phyloP scores from a whole-genome alignment of 2,888 invertebrate genomes.

The Elgonia sp. region DNA sequence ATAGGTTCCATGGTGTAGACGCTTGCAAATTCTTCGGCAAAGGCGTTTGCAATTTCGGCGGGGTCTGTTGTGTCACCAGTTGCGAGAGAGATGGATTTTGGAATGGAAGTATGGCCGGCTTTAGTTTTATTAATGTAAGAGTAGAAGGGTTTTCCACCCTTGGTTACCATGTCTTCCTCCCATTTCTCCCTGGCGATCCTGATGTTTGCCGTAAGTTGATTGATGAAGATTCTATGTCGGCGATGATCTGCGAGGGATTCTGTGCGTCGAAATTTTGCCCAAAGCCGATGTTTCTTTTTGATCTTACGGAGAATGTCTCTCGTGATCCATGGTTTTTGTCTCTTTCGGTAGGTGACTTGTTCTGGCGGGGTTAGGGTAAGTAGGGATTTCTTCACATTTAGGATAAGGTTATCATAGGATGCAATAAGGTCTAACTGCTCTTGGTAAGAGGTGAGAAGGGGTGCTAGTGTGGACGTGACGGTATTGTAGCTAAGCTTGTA shows the following conservation, averaged over 20 bases:
- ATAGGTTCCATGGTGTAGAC: not conserved
- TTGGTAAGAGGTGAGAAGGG: slow-evolving; percentile 1
- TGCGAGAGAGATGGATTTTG: not conserved
- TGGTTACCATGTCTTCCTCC: not conserved
- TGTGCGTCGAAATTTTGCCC: not conserved
- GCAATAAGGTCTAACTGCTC: not conserved
- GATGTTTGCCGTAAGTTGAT: not conserved
- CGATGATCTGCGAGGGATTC: not conserved
- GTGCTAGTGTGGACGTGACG: not conserved
- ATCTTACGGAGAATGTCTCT: not conserved
- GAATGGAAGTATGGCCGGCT: not conserved
- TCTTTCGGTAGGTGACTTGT: not conserved
- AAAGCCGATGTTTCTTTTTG: not conserved
- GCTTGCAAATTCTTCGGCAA: not conserved
- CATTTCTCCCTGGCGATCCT: not conserved
- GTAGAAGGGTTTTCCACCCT: not conserved
- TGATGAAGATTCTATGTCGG: not conserved
- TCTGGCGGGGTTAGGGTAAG: slow-evolving; percentile 3
- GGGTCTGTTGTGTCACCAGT: not conserved
- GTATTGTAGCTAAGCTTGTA: not conserved
- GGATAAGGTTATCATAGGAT: slow-evolving; percentile 4
- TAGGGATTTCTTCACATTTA: not conserved
- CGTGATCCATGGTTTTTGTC: not conserved
- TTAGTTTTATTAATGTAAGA: not conserved
- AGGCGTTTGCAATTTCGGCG: not conserved